A percentile compares a stretch with the other conserved stretches of the same genome.
phyloP scores from a whole-genome alignment of 1,140 invertebrate species.

The Littorina saxatilis region DNA sequence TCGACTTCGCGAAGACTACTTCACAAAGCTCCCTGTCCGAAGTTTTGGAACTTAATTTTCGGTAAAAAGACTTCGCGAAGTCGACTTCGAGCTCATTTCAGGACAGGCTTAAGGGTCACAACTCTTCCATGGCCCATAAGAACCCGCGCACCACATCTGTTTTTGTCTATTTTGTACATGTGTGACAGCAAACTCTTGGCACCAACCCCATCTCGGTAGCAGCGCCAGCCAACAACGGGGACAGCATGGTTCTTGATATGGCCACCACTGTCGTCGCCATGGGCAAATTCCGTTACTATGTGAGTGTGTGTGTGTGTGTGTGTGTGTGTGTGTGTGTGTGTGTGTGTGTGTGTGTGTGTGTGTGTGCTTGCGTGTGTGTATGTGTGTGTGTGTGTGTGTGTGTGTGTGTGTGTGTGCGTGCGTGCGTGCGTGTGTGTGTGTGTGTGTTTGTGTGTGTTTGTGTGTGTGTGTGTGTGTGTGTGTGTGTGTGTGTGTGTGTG shows the following conservation, averaged over 20 bases:
- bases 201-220: constrained; percentile 92
- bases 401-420: too few relatives aligned
- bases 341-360: not conserved
- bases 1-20: too few relatives aligned
- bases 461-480: too few relatives aligned
- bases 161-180: too few relatives aligned
- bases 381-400: not conserved
- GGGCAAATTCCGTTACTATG: constrained; percentile 84
- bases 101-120: not conserved
- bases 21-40: too few relatives aligned
- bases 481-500: not conserved
- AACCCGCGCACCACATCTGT: not conserved
- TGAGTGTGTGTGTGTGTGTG: not conserved
- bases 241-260: constrained; percentile 94
- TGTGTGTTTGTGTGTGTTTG: too few relatives aligned
- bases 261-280: constrained; percentile 92
- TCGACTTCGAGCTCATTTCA: too few relatives aligned
- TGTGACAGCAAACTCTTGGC: constrained; percentile 82
- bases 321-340: too few relatives aligned
- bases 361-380: not conserved
- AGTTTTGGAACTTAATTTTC: too few relatives aligned
- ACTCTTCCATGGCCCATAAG: not conserved
- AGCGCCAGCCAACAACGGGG: constrained; percentile 83
- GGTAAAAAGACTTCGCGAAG: too few relatives aligned
- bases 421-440: too few relatives aligned